Base-by-base conservation (phyloP, 2,113 vertebrate genomes). In the Cranoglanis bouderius region DNA sequence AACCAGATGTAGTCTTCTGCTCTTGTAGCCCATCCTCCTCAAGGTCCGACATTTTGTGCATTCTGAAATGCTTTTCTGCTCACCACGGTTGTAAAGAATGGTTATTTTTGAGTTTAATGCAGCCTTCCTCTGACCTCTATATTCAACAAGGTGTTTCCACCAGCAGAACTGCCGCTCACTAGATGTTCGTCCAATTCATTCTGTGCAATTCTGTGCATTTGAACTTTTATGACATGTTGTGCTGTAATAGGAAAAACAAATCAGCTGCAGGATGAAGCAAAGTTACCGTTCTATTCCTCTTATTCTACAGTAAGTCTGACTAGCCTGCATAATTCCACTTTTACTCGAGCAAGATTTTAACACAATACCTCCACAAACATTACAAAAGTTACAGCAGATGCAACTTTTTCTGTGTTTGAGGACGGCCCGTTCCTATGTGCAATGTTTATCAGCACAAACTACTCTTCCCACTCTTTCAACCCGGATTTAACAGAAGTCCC, bases 401-500 rank as follows among this genome's bases (percentile, higher is more conserved):
- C 24, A 24, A 75, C 38, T 75, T 78, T 78, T 78, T 18, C 43
- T 51, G 43, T 78, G 7, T 78, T 78, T 78, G 24, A 49, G 6
- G 24, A 74, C 35, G 19, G 70, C 70, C 16, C 13, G 49, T 49
- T 78, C 10, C 43, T n/a, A 14, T 26, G 19, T 74, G 53, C 51
- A 57, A 70, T 59, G 53, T 21, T 61, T 46, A 59, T n/a, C 32
- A 29, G 38, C 18, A 14, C 13, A 57, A 3, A 24, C 84, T 16
- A 26, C 32, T 57, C 21, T 38, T 35, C 29, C 10, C 2, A 6
- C 77, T 78, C 85, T 92, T 92, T 89, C 86, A 87, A 57, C 90
- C 53, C 67, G 88, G 88, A 72, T 84, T 81, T 88, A 26, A 88
- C 84, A 53, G 74, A 83, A 55, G 14, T 82, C 40, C 35, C 53